Conservation (phyloP, 2,888 invertebrate genomes). For the Orchestes rusci region DNA sequence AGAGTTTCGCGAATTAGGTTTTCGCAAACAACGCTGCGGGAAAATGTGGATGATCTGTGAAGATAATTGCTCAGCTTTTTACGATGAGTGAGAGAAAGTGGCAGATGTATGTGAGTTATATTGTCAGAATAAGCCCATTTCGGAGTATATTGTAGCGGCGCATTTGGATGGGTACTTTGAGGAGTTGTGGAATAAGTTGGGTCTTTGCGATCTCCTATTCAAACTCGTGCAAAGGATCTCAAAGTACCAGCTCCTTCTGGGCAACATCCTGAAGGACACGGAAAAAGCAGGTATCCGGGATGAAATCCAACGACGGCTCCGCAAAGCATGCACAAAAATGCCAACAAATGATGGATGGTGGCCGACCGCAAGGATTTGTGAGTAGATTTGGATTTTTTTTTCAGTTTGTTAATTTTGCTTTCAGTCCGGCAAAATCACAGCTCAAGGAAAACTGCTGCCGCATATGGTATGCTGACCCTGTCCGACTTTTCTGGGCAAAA, state of each 20-base stretch:
- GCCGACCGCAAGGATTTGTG: slow-evolving; percentile 91
- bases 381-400: slow-evolving; percentile 47
- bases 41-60: slow-evolving; percentile 80
- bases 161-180: slow-evolving; percentile 88
- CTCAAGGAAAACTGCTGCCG: slow-evolving; percentile 89
- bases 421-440: slow-evolving; percentile 80
- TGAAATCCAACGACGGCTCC: slow-evolving; percentile 71
- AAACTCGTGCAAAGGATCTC: slow-evolving; percentile 98
- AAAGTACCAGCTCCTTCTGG: slow-evolving; percentile 89
- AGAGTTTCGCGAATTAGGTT: no score
- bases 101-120: slow-evolving; percentile 95
- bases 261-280: slow-evolving; percentile 86
- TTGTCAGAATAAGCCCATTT: slow-evolving; percentile 98
- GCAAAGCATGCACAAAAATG: slow-evolving; percentile 84
- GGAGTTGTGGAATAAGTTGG: slow-evolving; percentile 81
- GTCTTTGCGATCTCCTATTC: slow-evolving; percentile 89
- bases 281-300: slow-evolving; percentile 70
- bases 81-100: slow-evolving; percentile 85
- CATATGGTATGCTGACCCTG: slow-evolving; percentile 75
- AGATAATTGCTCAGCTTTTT: slow-evolving; percentile 78
- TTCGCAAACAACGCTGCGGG: slow-evolving; percentile 73
- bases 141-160: slow-evolving; percentile 95
- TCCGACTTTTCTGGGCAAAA: slow-evolving; percentile 51
- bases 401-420: neutral
- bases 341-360: slow-evolving; percentile 99